phyloP scores from a whole-genome alignment of 2,888 invertebrate species.

The Lamellibrachia satsuma region DNA sequence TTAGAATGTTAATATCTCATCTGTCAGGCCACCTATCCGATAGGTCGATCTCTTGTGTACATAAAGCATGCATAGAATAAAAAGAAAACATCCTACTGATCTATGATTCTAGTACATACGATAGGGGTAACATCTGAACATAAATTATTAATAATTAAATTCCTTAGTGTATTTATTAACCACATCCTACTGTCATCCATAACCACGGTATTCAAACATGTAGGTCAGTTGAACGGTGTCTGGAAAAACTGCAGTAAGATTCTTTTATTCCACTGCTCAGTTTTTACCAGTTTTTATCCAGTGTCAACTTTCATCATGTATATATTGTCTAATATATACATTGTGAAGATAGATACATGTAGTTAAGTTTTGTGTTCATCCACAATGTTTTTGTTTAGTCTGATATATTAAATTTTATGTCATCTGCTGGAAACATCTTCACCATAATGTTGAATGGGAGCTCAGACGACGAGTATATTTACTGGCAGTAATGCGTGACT shows the following conservation, averaged over 20 bases:
- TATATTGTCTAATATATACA: neutral
- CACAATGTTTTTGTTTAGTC: neutral
- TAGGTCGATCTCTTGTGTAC: neutral
- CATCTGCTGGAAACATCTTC: constrained; percentile 1
- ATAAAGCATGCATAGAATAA: neutral
- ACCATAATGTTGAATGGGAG: neutral
- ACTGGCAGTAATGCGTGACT: neutral
- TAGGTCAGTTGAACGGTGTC: neutral
- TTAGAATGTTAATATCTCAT: neutral
- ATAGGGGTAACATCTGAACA: neutral
- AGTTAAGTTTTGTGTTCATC: neutral
- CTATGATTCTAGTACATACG: neutral
- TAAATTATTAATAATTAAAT: neutral
- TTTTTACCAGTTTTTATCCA: neutral
- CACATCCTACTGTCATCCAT: neutral
- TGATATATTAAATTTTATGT: neutral
- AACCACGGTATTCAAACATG: neutral
- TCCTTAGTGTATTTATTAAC: neutral
- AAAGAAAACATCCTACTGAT: neutral
- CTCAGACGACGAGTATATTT: neutral
- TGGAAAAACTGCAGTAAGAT: neutral
- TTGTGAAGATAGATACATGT: neutral
- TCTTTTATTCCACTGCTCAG: neutral
- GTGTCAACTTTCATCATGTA: neutral
- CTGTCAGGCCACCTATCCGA: neutral